Evolutionary conservation across 2,797 vertebrate species (phyloP).

Genomic region (Notamacropus eugenii): DNA sequence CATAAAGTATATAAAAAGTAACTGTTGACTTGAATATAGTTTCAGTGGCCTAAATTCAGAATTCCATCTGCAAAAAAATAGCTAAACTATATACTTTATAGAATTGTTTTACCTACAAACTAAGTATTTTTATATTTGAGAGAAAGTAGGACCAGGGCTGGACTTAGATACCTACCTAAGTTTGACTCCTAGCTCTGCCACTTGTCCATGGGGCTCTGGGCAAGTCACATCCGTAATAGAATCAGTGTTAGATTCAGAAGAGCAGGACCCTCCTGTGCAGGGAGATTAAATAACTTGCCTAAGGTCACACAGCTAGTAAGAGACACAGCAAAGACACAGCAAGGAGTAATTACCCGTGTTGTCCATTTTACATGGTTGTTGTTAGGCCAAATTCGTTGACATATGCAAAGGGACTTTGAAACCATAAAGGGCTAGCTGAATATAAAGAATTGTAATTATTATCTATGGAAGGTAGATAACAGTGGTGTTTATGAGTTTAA

Average conservation of each 20-base stretch:
- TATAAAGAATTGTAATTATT: neutral
- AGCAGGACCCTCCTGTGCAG: neutral
- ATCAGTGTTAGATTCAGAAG: neutral
- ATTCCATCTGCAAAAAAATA: neutral
- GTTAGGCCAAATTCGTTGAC: neutral
- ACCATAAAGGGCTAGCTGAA: neutral
- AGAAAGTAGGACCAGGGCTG: neutral
- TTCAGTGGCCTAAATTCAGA: constrained; percentile 9
- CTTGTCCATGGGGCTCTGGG: neutral
- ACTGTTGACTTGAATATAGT: constrained; percentile 37
- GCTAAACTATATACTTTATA: neutral
- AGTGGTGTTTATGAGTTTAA: neutral
- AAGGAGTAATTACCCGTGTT: neutral
- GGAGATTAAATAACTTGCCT: neutral
- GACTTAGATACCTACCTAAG: neutral
- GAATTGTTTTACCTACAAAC: neutral
- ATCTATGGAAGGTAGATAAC: neutral
- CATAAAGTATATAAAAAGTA: constrained; percentile 31
- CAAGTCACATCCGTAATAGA: neutral
- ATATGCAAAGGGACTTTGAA: neutral
- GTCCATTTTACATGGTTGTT: neutral
- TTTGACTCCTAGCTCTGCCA: neutral
- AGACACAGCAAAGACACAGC: neutral
- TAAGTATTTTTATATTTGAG: neutral
- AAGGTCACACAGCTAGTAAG: neutral